Conservation (phyloP, 2,888 invertebrate genomes). For the Pantelozetes paolii region DNA sequence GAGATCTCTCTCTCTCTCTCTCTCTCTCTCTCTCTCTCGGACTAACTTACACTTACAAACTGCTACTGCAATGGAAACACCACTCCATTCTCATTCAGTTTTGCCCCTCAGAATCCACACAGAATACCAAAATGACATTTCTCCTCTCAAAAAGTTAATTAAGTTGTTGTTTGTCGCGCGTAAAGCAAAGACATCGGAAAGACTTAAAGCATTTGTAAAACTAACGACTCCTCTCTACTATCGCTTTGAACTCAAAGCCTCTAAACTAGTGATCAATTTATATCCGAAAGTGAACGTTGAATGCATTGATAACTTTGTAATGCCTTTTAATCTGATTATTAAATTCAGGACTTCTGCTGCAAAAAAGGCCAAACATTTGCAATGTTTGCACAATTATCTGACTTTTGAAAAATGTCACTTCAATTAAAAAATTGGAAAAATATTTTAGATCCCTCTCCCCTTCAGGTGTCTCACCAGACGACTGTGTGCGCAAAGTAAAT, state of each 20-base stretch:
- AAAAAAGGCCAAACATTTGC: not conserved
- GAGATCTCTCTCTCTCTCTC: too few relatives aligned
- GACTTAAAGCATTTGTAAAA: conserved; percentile 11
- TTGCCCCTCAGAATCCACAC: not conserved
- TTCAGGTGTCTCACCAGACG: conserved; percentile 32
- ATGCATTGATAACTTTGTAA: not conserved
- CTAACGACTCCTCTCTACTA: not conserved
- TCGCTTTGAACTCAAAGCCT: not conserved
- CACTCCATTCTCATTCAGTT: not conserved
- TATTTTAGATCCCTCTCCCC: conserved; percentile 30
- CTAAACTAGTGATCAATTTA: conserved; percentile 9
- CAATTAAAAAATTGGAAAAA: conserved; percentile 20
- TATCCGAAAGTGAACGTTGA: not conserved
- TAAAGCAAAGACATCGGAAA: not conserved
- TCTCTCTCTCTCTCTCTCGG: too few relatives aligned
- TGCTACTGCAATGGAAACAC: not conserved
- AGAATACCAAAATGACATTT: conserved; percentile 35
- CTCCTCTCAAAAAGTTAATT: conserved; percentile 33
- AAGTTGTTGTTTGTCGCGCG: conserved; percentile 34
- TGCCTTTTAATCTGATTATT: conserved; percentile 31
- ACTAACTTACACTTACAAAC: not conserved
- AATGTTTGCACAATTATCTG: conserved; percentile 37
- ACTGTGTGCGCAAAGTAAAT: not conserved
- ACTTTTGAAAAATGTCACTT: conserved; percentile 31
- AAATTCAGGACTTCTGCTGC: not conserved